Base-by-base conservation (phyloP, 1,140 invertebrate genomes). In the Bombus sibiricus region DNA sequence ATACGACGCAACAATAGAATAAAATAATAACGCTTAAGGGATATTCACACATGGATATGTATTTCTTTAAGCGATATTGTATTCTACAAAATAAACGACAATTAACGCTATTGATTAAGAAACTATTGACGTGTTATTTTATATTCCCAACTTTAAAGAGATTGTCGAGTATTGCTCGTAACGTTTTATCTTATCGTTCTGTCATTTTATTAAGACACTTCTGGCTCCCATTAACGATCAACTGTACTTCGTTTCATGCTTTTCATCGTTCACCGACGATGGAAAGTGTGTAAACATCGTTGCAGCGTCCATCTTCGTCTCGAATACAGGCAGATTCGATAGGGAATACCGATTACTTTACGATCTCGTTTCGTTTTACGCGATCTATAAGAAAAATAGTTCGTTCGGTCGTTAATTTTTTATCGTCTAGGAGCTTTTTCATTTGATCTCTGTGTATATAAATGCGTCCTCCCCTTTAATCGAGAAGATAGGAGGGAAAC, bases 271-370 rank as follows among this genome's bases (percentile, higher is more conserved):
- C 28, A n/a, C 59, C 4, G 12, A 13, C 59, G 28, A 62, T 62
- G 43, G 18, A 34, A 41, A 68, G 18, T 28, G 53, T 2, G 76
- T 8, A 41, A 79, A 34, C 34, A n/a, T 22, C n/a, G 15, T 64
- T 25, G 34, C 4, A 13, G 12, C 32, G 8, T 18, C 59, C 39
- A 25, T 76, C 53, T 81, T 76, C 80, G 77, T 39, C 72, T 68
- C 43, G 39, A 47, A 32, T 76, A 62, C 66, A 34, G 59, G 28
- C 12, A 53, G 34, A 9, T 28, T 57, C 18, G 32, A 68, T 34
- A 18, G 32, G 6, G 32, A 15, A 68, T 34, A 8, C 3, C 28
- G 41, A 81, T 78, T 72, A 77, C 62, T 86, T 82, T 64, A 77
- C 69, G 5, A 73, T 68, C 66, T 2, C 22, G 10, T 57, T 41